Conservation (phyloP, 2,797 vertebrate species). For the Etheostoma nigrum region DNA sequence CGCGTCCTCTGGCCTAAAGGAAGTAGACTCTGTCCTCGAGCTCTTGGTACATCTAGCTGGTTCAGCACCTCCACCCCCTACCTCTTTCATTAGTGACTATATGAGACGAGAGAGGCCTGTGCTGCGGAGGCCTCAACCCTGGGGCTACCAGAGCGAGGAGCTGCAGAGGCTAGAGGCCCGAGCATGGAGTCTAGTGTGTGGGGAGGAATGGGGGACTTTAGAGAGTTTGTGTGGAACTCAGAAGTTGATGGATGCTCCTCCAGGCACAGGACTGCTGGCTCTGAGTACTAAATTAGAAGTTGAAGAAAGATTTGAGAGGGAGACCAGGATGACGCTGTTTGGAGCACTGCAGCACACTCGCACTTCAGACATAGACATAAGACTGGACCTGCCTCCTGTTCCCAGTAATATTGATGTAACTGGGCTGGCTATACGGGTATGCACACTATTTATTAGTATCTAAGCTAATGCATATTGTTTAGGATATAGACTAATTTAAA, state of each 20-base stretch:
- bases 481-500: not conserved
- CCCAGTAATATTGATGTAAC: slow-evolving; percentile 94
- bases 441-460: not conserved
- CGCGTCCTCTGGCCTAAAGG: slow-evolving; percentile 74
- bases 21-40: slow-evolving; percentile 88
- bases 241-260: slow-evolving; percentile 90
- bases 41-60: slow-evolving; percentile 93
- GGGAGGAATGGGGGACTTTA: slow-evolving; percentile 83
- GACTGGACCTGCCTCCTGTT: slow-evolving; percentile 92
- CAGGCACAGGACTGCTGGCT: slow-evolving; percentile 87
- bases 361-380: slow-evolving; percentile 92
- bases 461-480: slow-evolving; percentile 11
- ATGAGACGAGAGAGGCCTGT: slow-evolving; percentile 83
- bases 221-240: slow-evolving; percentile 83
- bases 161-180: slow-evolving; percentile 84
- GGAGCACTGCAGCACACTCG: slow-evolving; percentile 94
- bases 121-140: slow-evolving; percentile 75
- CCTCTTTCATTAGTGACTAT: slow-evolving; percentile 84
- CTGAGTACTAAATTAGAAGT: slow-evolving; percentile 82
- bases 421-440: slow-evolving; percentile 93
- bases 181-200: slow-evolving; percentile 84
- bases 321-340: slow-evolving; percentile 92
- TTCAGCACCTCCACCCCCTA: slow-evolving; percentile 85
- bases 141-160: slow-evolving; percentile 83
- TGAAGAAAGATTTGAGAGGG: slow-evolving; percentile 93